Evolutionary conservation across 92 coral and sea anemone species (phyloP).

Genomic region (Micromussa lordhowensis): DNA sequence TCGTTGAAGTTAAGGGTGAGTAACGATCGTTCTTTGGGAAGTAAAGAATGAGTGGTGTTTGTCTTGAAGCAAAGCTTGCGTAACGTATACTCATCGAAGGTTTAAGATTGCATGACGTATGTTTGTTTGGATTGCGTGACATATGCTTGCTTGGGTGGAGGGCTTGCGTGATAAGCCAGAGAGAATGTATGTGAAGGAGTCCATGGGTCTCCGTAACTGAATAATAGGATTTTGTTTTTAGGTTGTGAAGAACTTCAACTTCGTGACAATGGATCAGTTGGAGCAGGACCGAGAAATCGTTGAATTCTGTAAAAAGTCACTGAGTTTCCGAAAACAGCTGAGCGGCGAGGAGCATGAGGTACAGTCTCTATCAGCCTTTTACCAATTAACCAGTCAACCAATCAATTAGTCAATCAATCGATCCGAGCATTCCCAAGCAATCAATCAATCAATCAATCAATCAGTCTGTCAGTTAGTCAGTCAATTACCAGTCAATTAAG

Average conservation of each 20-base stretch:
- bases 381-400: neutral
- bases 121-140: neutral
- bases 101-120: neutral
- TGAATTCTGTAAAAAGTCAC: slow-evolving; percentile 84
- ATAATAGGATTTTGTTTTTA: slow-evolving; percentile 29
- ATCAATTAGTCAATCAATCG: no score
- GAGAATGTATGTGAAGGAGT: neutral
- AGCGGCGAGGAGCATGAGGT: slow-evolving; percentile 97
- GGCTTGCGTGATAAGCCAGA: neutral
- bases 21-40: neutral
- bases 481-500: no score
- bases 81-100: no score
- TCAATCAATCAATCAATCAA: no score
- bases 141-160: neutral
- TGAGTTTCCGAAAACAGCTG: slow-evolving; percentile 81
- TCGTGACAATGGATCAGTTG: slow-evolving; percentile 89
- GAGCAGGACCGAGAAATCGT: slow-evolving; percentile 95
- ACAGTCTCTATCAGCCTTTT: neutral
- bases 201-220: neutral
- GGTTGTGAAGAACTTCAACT: slow-evolving; percentile 96
- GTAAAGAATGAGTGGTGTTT: neutral
- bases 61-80: neutral
- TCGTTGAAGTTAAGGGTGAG: neutral
- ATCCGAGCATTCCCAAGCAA: no score
- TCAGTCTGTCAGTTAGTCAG: no score